Evolutionary conservation across 2,797 vertebrate genomes (phyloP).

Genomic region (Aratinga solstitialis): DNA sequence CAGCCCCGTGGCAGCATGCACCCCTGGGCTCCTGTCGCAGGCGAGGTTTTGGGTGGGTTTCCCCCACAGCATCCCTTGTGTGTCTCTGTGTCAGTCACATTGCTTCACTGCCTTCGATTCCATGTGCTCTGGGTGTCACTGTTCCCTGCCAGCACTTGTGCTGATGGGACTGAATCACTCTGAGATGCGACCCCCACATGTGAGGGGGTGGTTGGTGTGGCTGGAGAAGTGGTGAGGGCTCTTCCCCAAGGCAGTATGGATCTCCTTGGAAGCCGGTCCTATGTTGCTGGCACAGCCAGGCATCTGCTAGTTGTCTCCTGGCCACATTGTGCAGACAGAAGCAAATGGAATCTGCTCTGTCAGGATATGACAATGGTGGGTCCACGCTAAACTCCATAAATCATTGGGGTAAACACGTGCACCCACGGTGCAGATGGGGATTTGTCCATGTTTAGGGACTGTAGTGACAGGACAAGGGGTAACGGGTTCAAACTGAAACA

Average conservation of each 20-base stretch:
- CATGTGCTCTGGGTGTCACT: background rate
- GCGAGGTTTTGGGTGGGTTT: background rate
- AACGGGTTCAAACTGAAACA: no score
- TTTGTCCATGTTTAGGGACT: background rate
- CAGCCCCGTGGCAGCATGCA: background rate
- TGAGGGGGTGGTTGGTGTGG: background rate
- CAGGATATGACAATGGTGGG: fast-evolving
- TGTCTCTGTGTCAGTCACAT: background rate
- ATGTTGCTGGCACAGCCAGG: no score
- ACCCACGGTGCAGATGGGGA: background rate
- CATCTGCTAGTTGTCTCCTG: background rate
- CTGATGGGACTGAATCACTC: background rate
- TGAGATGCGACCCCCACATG: fast-evolving
- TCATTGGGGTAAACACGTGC: background rate
- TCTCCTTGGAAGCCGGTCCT: background rate
- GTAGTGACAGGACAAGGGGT: no score
- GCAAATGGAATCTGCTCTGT: background rate
- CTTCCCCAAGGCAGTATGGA: background rate
- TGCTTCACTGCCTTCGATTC: background rate
- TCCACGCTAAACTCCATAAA: background rate
- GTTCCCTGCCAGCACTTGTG: background rate
- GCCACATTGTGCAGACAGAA: background rate
- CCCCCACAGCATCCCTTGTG: background rate
- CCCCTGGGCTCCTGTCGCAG: background rate
- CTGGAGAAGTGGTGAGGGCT: background rate